A percentile compares a stretch with the other conserved stretches of the same genome.
These are phyloP conservation scores for Pseudochirops corinnae DNA, from an alignment of 2,797 vertebrate species.

Conservation along the genomic window DNA sequence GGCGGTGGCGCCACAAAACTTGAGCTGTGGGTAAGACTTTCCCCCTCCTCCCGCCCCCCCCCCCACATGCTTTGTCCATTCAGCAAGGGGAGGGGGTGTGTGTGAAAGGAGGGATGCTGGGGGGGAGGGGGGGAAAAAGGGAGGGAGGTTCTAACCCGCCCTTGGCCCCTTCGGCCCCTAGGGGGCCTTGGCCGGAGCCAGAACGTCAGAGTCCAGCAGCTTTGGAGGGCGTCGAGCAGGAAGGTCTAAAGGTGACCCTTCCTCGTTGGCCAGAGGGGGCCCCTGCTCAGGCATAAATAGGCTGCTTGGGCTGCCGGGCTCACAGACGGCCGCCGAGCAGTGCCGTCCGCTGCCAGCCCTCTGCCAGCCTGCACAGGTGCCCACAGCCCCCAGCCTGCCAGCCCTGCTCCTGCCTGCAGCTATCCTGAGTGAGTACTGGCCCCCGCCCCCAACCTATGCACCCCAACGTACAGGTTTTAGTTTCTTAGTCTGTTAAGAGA, in stretches of 20 bases:
- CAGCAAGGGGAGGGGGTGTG: slow-evolving; percentile 40
- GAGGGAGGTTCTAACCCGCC: neutral
- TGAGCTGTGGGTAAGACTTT: slow-evolving; percentile 60
- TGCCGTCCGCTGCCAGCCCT: neutral
- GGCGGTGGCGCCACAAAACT: slow-evolving; percentile 72
- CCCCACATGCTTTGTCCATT: slow-evolving; percentile 70
- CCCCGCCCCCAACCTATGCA: neutral
- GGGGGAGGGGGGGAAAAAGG: neutral
- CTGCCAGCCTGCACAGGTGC: neutral
- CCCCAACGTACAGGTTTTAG: neutral
- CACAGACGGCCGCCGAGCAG: neutral
- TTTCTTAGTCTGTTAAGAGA: neutral
- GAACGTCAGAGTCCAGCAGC: slow-evolving; percentile 1
- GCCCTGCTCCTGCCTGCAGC: neutral
- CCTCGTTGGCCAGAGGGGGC: neutral
- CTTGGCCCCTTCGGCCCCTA: neutral
- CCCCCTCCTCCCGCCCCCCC: neutral
- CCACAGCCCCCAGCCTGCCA: neutral
- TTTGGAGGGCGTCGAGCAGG: neutral
- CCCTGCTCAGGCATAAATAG: neutral
- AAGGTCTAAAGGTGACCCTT: neutral
- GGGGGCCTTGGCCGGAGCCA: neutral
- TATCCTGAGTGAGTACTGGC: neutral
- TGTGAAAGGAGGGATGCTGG: neutral
- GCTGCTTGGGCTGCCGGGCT: neutral